Base-by-base conservation (phyloP, 2,888 invertebrate genomes). In the Muscina levida region DNA sequence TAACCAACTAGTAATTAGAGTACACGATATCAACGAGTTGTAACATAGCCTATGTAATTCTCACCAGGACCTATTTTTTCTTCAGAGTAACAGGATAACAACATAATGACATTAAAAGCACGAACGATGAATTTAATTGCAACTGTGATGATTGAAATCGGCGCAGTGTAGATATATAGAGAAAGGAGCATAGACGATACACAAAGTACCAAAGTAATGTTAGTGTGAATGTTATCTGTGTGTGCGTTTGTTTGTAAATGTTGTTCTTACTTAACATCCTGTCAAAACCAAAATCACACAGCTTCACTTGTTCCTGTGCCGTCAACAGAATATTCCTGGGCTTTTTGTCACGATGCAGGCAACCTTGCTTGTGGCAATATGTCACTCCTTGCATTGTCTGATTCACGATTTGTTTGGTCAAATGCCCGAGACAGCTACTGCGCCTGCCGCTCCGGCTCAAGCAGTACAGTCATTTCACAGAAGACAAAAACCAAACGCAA, bases 11-110 rank as follows among this genome's bases (percentile, higher is more conserved):
- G 92, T 24, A 99, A 92, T 90, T 99, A 99, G 0, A 98, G 99
- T 3, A 98, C 97, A 79, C 99, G 93, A 92, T 99, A 99, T 99
- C 99, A 99, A 72, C 99, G 93, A 44, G 99, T 99, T 56, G 99
- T 99, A 84, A 99, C 99, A 91, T 99, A 99, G 91, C 99, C 99
- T 70, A 99, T 99, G 91, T 98, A 99, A 90, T 97, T 97, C 92
- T 99, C 99, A 0, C 97, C 98, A 0, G 98, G 97, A 91, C 95
- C 96, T 94, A 31, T 5, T n/a, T 15, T 3, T n/a, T 13, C 10
- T 8, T 39, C 13, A 15, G 42, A 39, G n/a, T n/a, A n/a, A n/a
- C n/a, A 5, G 17, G 37, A 42, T 22, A 17, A 26, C 24, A n/a
- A n/a, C 11, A 59, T 67, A 1, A 17, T 51, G 39, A 19, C 5